phyloP scores from a whole-genome alignment of 2,888 invertebrate genomes.

The Drosophila rellima region DNA sequence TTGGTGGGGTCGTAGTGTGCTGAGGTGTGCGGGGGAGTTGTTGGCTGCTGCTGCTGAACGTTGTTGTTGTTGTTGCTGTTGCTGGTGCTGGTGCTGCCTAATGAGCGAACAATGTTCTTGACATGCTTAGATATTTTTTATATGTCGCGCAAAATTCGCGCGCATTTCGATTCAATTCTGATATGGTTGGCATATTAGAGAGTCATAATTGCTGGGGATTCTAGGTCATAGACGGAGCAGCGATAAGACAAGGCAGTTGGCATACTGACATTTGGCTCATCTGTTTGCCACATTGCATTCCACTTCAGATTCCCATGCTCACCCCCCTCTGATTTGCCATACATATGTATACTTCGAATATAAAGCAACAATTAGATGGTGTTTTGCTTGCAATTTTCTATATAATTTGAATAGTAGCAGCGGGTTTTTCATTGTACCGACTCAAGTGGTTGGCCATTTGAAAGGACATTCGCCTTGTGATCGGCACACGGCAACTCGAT shows the following conservation, averaged over 20 bases:
- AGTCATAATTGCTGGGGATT: slow-evolving; percentile 39
- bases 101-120: slow-evolving; percentile 80
- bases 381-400: slow-evolving; percentile 76
- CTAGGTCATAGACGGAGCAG: slow-evolving; percentile 31
- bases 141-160: slow-evolving; percentile 52
- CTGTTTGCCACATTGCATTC: slow-evolving; percentile 72
- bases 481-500: slow-evolving; percentile 57
- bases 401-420: slow-evolving; percentile 73
- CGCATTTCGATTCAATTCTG: slow-evolving; percentile 76
- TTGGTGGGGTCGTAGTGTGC: not conserved
- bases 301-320: slow-evolving; percentile 75
- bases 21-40: slow-evolving; percentile 8
- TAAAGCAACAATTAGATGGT: slow-evolving; percentile 68
- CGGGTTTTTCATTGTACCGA: slow-evolving; percentile 52
- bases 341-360: slow-evolving; percentile 32
- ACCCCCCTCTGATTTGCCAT: slow-evolving; percentile 21
- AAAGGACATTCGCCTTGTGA: slow-evolving; percentile 38
- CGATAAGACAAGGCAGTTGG: slow-evolving; percentile 46
- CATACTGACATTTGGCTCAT: slow-evolving; percentile 61
- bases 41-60: slow-evolving; percentile 18
- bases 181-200: slow-evolving; percentile 52
- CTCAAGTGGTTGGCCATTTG: slow-evolving; percentile 61
- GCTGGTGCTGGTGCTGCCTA: slow-evolving; percentile 42
- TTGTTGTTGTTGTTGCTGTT: slow-evolving; percentile 6
- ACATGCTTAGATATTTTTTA: slow-evolving; percentile 72